phyloP scores from a whole-genome alignment of 2,888 invertebrate genomes.

The Eristalinus aeneus region DNA sequence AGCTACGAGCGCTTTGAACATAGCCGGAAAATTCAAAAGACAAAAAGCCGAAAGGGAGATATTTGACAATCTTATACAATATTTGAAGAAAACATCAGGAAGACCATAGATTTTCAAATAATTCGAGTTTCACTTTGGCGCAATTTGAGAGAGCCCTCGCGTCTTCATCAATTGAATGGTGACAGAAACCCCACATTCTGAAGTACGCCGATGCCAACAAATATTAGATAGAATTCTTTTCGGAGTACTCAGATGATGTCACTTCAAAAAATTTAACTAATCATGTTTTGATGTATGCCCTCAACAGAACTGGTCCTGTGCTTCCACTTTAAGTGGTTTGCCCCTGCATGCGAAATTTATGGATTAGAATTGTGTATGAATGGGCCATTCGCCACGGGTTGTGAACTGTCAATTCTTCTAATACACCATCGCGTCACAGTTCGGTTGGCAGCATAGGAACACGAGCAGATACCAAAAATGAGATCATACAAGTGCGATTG shows the following conservation, averaged over 20 bases:
- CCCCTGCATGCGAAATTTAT: not conserved
- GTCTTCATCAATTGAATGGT: not conserved
- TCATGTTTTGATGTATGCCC: not conserved
- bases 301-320: not conserved
- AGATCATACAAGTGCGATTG: not conserved
- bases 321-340: not conserved
- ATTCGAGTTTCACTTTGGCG: not conserved
- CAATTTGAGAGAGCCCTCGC: not conserved
- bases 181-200: not conserved
- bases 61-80: too few species aligned
- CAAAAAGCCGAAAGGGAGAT: too few species aligned
- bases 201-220: not conserved
- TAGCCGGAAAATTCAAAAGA: too few species aligned
- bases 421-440: not conserved
- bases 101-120: not conserved
- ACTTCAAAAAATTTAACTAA: not conserved
- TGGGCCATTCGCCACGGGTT: not conserved
- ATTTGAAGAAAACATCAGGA: too few species aligned
- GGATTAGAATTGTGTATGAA: not conserved
- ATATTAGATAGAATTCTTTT: not conserved
- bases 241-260: not conserved
- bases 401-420: not conserved
- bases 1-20: too few species aligned
- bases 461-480: not conserved
- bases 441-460: not conserved